Conservation (phyloP, 2,797 vertebrate genomes). For the Microcaecilia unicolor region DNA sequence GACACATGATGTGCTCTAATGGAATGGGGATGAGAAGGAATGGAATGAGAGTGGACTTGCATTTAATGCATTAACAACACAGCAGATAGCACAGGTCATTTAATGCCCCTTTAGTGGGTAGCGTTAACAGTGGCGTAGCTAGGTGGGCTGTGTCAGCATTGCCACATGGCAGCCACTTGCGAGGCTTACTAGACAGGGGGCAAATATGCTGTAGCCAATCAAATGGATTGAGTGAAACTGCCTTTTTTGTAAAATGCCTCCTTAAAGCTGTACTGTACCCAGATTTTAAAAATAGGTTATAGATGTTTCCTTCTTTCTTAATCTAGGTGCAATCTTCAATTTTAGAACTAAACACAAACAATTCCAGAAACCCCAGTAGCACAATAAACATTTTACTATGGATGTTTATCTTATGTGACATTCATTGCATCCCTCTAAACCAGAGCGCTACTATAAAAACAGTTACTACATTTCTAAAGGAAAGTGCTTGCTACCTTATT, state of each 20-base stretch:
- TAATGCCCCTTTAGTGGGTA: too few species aligned
- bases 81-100: too few species aligned
- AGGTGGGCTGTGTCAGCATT: too few species aligned
- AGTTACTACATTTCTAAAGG: conserved; percentile 31
- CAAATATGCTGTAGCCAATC: too few species aligned
- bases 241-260: conserved; percentile 20
- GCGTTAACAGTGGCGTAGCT: too few species aligned
- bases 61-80: too few species aligned
- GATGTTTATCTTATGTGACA: conserved; percentile 21
- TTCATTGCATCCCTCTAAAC: conserved; percentile 29
- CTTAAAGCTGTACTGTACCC: conserved; percentile 14
- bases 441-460: conserved; percentile 23
- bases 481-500: conserved; percentile 11
- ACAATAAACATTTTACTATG: conserved; percentile 32
- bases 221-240: conserved; percentile 42
- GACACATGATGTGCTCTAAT: too few species aligned
- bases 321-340: conserved; percentile 25
- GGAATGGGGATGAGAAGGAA: too few species aligned
- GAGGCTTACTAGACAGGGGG: too few species aligned
- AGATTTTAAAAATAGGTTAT: conserved; percentile 37
- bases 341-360: conserved; percentile 27
- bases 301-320: conserved; percentile 20
- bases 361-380: conserved; percentile 18
- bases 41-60: too few species aligned
- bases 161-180: too few species aligned